Evolutionary conservation across 2,113 vertebrate species (phyloP).

Genomic region (Poeciliopsis turrubarensis): DNA sequence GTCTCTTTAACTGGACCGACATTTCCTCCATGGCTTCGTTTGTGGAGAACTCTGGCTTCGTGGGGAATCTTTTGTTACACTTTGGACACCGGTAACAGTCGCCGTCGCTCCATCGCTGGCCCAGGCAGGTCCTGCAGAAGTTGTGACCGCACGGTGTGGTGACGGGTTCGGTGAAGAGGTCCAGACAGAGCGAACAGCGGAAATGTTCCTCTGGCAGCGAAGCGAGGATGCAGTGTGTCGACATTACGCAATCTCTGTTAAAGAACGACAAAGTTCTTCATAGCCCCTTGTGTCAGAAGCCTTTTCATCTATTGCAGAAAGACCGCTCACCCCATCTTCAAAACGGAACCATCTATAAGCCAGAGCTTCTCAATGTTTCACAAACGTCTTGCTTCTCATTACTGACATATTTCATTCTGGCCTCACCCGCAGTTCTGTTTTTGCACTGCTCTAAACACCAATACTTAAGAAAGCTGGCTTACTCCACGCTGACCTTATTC

Average conservation of each 20-base stretch:
- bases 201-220: slow-evolving; percentile 40
- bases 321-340: too few species aligned
- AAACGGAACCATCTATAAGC: too few species aligned
- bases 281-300: too few species aligned
- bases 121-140: slow-evolving; percentile 76
- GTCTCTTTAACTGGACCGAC: slow-evolving; percentile 60
- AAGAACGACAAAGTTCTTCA: not conserved
- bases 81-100: slow-evolving; percentile 69
- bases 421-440: too few species aligned
- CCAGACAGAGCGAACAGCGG: slow-evolving; percentile 55
- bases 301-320: too few species aligned
- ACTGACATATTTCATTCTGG: too few species aligned
- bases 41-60: slow-evolving; percentile 57
- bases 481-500: too few species aligned
- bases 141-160: slow-evolving; percentile 63
- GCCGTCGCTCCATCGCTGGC: slow-evolving; percentile 61
- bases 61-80: slow-evolving; percentile 68
- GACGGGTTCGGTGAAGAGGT: slow-evolving; percentile 61
- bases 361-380: too few species aligned
- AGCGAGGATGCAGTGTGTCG: slow-evolving; percentile 4
- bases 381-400: too few species aligned
- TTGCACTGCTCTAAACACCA: too few species aligned
- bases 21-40: slow-evolving; percentile 71
- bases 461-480: too few species aligned
- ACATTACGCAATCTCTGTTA: slow-evolving; percentile 35